These are phyloP conservation scores for Pristionchus exspectatus DNA, from an alignment of 2,888 invertebrate genomes.

Conservation along the genomic window DNA sequence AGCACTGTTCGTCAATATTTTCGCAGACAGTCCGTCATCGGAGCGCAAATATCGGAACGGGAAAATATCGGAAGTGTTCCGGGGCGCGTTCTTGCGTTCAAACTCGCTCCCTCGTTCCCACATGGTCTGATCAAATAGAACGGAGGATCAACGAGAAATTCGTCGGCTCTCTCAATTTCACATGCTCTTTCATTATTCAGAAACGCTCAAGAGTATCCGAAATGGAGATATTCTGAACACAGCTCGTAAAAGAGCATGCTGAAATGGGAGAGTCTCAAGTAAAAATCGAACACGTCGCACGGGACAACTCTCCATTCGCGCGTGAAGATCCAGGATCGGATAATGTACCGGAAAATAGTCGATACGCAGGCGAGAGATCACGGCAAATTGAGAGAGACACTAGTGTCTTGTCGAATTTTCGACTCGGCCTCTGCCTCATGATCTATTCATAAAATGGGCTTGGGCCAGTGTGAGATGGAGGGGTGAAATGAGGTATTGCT, in stretches of 20 bases:
- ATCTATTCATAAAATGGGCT: slow-evolving; percentile 48
- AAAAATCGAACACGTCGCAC: not conserved
- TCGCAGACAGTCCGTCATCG: slow-evolving; percentile 21
- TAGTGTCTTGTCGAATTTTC: not conserved
- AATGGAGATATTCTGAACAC: not conserved
- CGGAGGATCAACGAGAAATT: not conserved
- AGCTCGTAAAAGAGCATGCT: not conserved
- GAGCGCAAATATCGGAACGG: slow-evolving; percentile 30
- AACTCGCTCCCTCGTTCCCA: slow-evolving; percentile 7
- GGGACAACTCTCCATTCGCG: not conserved
- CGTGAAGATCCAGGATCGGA: not conserved
- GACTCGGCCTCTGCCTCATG: slow-evolving; percentile 12
- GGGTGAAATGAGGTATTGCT: slow-evolving; percentile 29
- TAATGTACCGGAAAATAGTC: not conserved
- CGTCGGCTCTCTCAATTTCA: not conserved
- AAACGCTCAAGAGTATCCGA: not conserved
- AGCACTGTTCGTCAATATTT: not conserved
- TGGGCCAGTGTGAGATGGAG: not conserved
- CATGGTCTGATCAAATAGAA: slow-evolving; percentile 35
- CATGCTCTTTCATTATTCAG: not conserved
- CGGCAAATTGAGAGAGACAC: not conserved
- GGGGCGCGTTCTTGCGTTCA: not conserved
- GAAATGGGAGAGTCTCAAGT: not conserved
- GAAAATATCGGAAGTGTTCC: slow-evolving; percentile 13
- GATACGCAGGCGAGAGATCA: not conserved